Evolutionary conservation across 2,113 vertebrate genomes (phyloP).

Genomic region (Hypomesus transpacificus): DNA sequence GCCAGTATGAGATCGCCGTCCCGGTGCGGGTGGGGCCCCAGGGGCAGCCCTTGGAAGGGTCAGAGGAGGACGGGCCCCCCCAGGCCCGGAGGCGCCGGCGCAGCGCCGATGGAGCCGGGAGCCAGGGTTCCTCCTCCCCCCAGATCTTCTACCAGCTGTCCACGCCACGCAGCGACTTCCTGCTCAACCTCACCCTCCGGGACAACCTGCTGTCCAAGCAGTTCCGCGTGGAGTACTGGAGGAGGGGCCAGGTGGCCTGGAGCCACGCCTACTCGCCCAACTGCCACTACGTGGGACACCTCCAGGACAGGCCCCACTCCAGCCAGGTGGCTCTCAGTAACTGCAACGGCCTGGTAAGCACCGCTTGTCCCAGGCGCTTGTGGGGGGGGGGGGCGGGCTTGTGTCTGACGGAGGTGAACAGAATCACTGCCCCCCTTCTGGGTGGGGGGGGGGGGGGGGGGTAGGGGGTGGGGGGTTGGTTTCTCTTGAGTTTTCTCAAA

Average conservation of each 20-base stretch:
- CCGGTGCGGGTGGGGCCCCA: conserved; percentile 87
- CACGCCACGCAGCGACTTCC: conserved; percentile 83
- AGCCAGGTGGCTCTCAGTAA: conserved; percentile 96
- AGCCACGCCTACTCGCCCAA: conserved; percentile 85
- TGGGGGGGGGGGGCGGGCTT: no score
- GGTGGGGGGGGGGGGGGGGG: no score
- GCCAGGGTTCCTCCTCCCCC: conserved; percentile 42
- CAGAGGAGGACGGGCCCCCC: conserved; percentile 27
- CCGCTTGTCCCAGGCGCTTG: neutral
- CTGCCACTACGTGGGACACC: conserved; percentile 91
- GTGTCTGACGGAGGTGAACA: no score
- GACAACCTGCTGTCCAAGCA: conserved; percentile 84
- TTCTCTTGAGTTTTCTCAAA: no score
- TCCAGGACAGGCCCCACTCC: conserved; percentile 83
- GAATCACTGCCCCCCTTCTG: no score
- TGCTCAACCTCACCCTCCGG: conserved; percentile 92
- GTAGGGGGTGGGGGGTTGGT: no score
- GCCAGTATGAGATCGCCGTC: conserved; percentile 93
- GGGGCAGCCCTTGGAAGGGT: conserved; percentile 75
- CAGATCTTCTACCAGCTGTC: conserved; percentile 93
- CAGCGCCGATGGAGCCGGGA: conserved; percentile 55
- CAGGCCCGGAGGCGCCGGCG: conserved; percentile 69
- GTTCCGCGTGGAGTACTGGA: conserved; percentile 97
- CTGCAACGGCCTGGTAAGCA: conserved; percentile 96
- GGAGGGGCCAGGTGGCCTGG: conserved; percentile 85